phyloP scores from a whole-genome alignment of 1,140 invertebrate species.

The Triops longicaudatus region DNA sequence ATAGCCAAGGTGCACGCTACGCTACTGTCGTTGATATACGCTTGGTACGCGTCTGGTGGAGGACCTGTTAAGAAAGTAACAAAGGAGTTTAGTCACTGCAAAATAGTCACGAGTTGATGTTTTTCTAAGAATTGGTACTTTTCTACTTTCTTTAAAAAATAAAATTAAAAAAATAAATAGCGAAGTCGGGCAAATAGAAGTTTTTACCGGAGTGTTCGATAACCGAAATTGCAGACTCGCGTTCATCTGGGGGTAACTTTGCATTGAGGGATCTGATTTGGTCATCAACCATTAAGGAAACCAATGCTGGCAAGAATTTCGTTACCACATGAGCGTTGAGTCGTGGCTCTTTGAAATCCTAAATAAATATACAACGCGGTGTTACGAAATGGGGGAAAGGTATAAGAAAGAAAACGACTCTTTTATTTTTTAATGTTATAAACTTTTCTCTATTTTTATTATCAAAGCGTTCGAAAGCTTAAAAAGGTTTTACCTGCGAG shows the following conservation, averaged over 20 bases:
- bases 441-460: no score
- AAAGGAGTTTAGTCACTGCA: neutral
- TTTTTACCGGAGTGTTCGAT: conserved; percentile 72
- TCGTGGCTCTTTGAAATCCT: conserved; percentile 92
- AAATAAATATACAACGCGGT: neutral
- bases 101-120: no score
- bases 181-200: neutral
- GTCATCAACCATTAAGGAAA: conserved; percentile 95
- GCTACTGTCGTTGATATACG: conserved; percentile 77
- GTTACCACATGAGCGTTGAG: conserved; percentile 84
- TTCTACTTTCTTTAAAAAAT: no score
- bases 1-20: conserved; percentile 87
- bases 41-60: conserved; percentile 82
- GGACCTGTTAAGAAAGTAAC: conserved; percentile 49
- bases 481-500: conserved; percentile 48
- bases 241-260: conserved; percentile 85
- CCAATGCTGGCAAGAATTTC: conserved; percentile 86
- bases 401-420: conserved; percentile 16
- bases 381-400: neutral
- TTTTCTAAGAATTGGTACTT: no score
- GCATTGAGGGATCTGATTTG: conserved; percentile 78
- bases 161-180: conserved; percentile 21
- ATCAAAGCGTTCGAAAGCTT: neutral
- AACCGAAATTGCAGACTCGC: conserved; percentile 81
- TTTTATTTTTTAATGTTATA: neutral